These are phyloP conservation scores for Psittacula derbiana DNA, from an alignment of 2,797 vertebrate species.

Conservation along the genomic window DNA sequence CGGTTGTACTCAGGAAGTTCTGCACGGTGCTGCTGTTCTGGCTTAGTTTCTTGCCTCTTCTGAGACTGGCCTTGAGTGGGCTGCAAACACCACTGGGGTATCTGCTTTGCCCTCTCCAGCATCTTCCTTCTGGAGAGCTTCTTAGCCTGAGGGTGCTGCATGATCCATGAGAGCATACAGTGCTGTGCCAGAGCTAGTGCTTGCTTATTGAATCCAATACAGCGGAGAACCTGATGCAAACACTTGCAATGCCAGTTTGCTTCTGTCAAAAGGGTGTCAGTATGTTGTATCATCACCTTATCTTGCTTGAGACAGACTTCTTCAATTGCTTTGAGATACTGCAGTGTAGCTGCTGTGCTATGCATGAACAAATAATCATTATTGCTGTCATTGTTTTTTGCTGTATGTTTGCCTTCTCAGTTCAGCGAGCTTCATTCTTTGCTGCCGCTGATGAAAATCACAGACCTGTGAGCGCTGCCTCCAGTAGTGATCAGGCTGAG, in stretches of 20 bases:
- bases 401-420: conserved; percentile 68
- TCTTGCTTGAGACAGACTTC: background rate
- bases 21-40: background rate
- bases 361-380: background rate
- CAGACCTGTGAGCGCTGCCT: conserved; percentile 81
- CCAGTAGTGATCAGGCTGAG: conserved; percentile 86
- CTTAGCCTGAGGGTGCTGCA: background rate
- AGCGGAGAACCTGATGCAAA: background rate
- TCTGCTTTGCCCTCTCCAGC: background rate
- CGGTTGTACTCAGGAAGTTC: background rate
- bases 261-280: background rate
- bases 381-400: background rate
- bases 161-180: background rate
- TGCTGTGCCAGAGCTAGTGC: background rate
- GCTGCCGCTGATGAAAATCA: conserved; percentile 87
- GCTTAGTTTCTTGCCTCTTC: background rate
- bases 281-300: background rate
- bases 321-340: background rate
- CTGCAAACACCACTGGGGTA: fast-evolving
- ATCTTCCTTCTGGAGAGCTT: background rate
- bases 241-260: background rate
- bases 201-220: background rate
- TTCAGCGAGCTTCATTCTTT: conserved; percentile 91
- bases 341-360: background rate
- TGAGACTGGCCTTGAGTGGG: background rate